These are phyloP conservation scores for Eospalax fontanierii DNA, from an alignment of 2,797 vertebrate genomes.

Conservation along the genomic window DNA sequence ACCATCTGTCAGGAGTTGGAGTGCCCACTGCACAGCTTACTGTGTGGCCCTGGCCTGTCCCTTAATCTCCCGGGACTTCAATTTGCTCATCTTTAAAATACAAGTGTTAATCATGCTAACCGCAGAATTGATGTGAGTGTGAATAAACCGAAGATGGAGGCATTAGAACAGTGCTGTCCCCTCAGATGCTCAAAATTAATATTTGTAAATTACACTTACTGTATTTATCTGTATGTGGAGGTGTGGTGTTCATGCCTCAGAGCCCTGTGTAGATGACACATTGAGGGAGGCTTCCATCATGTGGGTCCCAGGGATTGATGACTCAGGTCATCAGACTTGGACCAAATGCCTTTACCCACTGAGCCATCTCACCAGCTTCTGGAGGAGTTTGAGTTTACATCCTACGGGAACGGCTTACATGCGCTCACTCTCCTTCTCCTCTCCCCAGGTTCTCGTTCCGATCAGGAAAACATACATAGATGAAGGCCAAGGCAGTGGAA, in stretches of 20 bases:
- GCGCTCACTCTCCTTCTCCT: not conserved
- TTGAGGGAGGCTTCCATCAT: not conserved
- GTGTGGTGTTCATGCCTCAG: no score
- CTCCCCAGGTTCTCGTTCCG: conserved; percentile 89
- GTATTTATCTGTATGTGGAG: not conserved
- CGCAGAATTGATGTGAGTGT: not conserved
- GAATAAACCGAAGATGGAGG: not conserved
- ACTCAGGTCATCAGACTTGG: not conserved
- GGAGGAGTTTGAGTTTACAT: no score
- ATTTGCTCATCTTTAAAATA: not conserved
- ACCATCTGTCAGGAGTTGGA: not conserved
- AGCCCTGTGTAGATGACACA: no score
- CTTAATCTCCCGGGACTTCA: not conserved
- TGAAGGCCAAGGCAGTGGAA: not conserved
- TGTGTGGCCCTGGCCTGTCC: not conserved
- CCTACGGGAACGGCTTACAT: no score
- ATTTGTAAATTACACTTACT: not conserved
- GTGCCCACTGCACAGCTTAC: not conserved
- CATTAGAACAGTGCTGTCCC: not conserved
- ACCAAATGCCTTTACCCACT: not conserved
- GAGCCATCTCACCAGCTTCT: not conserved
- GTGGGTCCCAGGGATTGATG: not conserved
- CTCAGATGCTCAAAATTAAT: no score
- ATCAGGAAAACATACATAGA: conserved; percentile 85
- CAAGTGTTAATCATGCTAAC: not conserved